A percentile compares a stretch with the other conserved stretches of the same genome.
Conservation (phyloP, 2,113 vertebrate genomes). For the Hippopotamus amphibius region DNA sequence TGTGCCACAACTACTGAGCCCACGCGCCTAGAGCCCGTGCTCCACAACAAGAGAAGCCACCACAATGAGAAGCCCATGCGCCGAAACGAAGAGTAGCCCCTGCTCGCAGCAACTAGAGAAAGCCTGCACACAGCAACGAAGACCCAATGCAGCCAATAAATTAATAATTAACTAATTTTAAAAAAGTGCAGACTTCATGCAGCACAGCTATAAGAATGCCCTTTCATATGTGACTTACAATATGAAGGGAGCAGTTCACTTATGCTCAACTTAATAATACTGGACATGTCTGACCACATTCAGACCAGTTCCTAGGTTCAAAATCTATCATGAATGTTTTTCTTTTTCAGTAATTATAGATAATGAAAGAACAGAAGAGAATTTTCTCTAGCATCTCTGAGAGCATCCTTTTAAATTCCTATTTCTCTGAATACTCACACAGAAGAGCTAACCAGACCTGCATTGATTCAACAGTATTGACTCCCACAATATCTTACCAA, state of each 20-base stretch:
- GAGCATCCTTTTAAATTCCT: not conserved
- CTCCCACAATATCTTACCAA: not conserved
- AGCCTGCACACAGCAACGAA: no score
- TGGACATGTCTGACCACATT: not conserved
- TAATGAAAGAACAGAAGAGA: not conserved
- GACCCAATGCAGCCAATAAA: no score
- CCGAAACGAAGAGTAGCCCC: no score
- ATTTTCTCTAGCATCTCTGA: not conserved
- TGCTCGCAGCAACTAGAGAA: no score
- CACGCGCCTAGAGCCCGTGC: no score
- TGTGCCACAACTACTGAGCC: no score
- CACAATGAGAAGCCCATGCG: no score
- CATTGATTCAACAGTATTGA: rapidly evolving
- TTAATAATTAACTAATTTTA: not conserved
- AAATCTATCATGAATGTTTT: not conserved
- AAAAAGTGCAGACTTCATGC: not conserved
- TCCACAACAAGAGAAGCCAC: no score
- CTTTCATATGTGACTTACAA: not conserved
- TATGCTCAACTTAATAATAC: not conserved
- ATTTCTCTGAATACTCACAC: not conserved
- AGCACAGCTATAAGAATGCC: rapidly evolving
- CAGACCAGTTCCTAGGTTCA: not conserved
- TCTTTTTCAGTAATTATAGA: not conserved
- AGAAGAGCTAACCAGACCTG: not conserved
- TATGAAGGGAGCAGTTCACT: not conserved